Conservation (phyloP, 2,797 vertebrate genomes). For the Oceanodroma leucorhoa region DNA sequence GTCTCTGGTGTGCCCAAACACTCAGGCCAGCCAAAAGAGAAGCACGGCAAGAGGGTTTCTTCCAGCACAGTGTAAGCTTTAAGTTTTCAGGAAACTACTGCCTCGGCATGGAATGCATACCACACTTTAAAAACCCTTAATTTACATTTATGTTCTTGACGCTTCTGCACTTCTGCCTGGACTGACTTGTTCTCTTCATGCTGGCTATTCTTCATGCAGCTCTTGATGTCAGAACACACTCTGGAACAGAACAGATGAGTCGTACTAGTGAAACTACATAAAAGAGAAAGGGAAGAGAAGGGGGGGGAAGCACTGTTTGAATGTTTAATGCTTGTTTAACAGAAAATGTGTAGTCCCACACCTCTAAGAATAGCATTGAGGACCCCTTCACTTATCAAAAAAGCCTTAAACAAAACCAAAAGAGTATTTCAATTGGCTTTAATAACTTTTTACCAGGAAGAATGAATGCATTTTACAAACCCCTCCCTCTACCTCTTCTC, state of each 20-base stretch:
- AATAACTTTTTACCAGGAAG: neutral
- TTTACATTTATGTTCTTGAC: slow-evolving; percentile 47
- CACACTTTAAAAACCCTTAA: slow-evolving; percentile 20
- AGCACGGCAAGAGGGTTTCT: neutral
- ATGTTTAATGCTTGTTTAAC: neutral
- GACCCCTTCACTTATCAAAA: neutral
- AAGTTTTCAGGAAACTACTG: neutral
- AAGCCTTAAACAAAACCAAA: neutral
- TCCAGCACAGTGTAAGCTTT: neutral
- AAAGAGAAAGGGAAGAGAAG: neutral
- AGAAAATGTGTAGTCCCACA: neutral
- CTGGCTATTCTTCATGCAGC: slow-evolving; percentile 48
- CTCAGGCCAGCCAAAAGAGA: neutral
- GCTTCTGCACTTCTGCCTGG: slow-evolving; percentile 56
- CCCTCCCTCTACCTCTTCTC: neutral
- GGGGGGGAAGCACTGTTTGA: neutral
- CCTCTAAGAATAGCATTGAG: neutral
- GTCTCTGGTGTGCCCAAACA: neutral
- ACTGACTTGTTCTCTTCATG: slow-evolving; percentile 43
- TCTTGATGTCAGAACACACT: slow-evolving; percentile 36
- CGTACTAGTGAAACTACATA: neutral
- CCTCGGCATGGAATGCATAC: neutral
- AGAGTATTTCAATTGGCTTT: neutral
- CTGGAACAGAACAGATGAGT: slow-evolving; percentile 45
- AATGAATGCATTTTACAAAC: neutral